Conservation (phyloP, 2,888 invertebrate species). For the Caenorhabditis sp. region DNA sequence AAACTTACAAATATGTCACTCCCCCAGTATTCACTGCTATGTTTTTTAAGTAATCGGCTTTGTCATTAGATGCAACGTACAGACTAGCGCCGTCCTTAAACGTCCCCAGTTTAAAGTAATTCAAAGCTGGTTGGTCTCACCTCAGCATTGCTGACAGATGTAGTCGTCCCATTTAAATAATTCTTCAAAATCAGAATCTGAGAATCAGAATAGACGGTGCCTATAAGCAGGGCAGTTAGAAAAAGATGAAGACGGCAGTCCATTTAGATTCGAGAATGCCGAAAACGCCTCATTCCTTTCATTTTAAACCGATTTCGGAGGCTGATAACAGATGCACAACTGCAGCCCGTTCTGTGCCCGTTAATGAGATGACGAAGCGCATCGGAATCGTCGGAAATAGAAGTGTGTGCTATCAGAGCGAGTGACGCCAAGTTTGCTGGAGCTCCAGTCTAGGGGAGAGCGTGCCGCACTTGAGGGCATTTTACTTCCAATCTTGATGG, state of each 20-base stretch:
- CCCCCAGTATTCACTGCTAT: constrained; percentile 25
- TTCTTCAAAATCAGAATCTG: constrained; percentile 1
- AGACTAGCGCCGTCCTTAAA: constrained; percentile 11
- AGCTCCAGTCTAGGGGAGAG: not conserved
- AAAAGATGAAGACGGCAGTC: not conserved
- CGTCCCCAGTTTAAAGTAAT: not conserved
- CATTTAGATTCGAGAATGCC: constrained; percentile 10
- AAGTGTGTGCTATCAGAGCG: too few species aligned
- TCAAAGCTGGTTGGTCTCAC: not conserved
- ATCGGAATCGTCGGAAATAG: not conserved
- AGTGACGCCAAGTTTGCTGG: not conserved
- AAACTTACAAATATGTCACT: constrained; percentile 8
- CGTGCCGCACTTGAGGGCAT: not conserved
- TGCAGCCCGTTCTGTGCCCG: constrained; percentile 17
- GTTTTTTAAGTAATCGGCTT: not conserved
- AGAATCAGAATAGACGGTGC: not conserved
- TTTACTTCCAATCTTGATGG: too few species aligned
- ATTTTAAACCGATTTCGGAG: constrained; percentile 37
- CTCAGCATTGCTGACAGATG: not conserved
- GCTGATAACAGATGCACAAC: constrained; percentile 37
- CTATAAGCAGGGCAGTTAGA: not conserved
- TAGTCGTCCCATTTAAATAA: not conserved
- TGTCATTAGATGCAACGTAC: constrained; percentile 16
- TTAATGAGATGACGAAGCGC: not conserved
- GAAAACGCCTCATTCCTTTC: constrained; percentile 8